Conservation (phyloP, 2,888 invertebrate species). For the Gastrophysa polygoni region DNA sequence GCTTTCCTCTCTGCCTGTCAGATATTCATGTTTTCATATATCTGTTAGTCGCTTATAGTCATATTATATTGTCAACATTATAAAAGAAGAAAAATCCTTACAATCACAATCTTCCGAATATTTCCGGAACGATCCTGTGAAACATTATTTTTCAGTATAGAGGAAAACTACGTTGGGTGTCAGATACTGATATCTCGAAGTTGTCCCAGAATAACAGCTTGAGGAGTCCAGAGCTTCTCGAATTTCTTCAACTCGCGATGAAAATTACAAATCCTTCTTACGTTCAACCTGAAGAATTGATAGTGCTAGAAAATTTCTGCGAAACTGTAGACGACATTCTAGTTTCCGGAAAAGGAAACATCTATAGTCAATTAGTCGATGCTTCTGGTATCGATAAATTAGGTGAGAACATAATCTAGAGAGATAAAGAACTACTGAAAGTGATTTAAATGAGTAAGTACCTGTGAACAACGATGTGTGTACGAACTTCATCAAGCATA, state of each 20-base stretch:
- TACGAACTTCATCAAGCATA: too few relatives aligned
- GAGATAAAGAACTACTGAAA: too few relatives aligned
- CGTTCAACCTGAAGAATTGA: conserved; percentile 39
- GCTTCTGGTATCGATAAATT: conserved; percentile 47
- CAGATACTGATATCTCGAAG: conserved; percentile 45
- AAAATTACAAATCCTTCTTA: conserved; percentile 25
- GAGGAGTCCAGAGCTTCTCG: conserved; percentile 50
- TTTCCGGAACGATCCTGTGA: too few relatives aligned
- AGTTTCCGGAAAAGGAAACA: conserved; percentile 41
- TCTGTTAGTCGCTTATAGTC: too few relatives aligned
- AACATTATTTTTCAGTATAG: conserved; percentile 48
- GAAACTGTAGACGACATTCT: conserved; percentile 48
- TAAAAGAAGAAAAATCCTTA: too few relatives aligned
- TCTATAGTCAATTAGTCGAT: conserved; percentile 47
- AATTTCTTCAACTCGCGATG: conserved; percentile 28
- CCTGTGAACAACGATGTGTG: too few relatives aligned
- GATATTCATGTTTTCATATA: too few relatives aligned
- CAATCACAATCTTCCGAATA: too few relatives aligned
- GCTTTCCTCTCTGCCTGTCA: too few relatives aligned
- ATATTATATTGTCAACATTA: too few relatives aligned
- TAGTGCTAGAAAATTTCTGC: conserved; percentile 40
- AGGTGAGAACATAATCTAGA: conserved; percentile 31
- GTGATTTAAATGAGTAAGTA: too few relatives aligned
- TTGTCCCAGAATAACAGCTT: conserved; percentile 40
- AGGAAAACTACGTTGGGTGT: conserved; percentile 51